Evolutionary conservation across 2,113 vertebrate species (phyloP), one percentile per base, ranked within the genome.

Genomic region (Phasianus colchicus): DNA sequence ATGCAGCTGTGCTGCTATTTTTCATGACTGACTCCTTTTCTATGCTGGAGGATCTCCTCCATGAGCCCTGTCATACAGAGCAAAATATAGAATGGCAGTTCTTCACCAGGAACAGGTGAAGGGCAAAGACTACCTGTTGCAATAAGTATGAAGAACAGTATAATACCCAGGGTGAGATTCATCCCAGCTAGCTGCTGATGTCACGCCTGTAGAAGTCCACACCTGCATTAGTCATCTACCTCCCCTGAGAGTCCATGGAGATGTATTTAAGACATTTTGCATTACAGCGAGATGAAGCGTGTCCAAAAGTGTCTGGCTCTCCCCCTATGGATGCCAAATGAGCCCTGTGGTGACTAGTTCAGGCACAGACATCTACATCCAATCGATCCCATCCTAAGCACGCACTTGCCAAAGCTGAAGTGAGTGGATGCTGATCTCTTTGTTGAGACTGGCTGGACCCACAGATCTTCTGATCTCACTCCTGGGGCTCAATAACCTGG

Each of bases 1-100:
- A 5, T 80, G 89, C 69, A 92, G 87, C 79, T 95, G 69, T 93
- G 88, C 55, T 76, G 82, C 52, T 92, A 34, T 90, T 92, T 96
- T 89, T 92, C 74, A 86, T 2, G 6, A 64, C 10, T 4, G 3
- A 65, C 40, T 90, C 36, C 11, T 83, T 83, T 87, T 64, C 85
- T 90, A 55, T 27, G 30, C 48, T 73, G 29, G 17, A 67, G 74
- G 27, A 92, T 24, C 54, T 87, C 36, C n/a, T 92, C 8, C 72
- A 81, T 50, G 67, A 94, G 34, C 74, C 80, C 50, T 86, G 47
- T 65, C 76, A 81, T 61, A 18, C 83, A 91, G 10, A 84, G 52
- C 2, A 83, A 90, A 47, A 50, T 81, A 57, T 88, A 69, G 22
- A 47, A 95, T 16, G 47, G 34, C 38, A 70, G 45, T 24, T 87